Evolutionary conservation across 2,888 invertebrate genomes (phyloP).

Genomic region (Perdita meconis): DNA sequence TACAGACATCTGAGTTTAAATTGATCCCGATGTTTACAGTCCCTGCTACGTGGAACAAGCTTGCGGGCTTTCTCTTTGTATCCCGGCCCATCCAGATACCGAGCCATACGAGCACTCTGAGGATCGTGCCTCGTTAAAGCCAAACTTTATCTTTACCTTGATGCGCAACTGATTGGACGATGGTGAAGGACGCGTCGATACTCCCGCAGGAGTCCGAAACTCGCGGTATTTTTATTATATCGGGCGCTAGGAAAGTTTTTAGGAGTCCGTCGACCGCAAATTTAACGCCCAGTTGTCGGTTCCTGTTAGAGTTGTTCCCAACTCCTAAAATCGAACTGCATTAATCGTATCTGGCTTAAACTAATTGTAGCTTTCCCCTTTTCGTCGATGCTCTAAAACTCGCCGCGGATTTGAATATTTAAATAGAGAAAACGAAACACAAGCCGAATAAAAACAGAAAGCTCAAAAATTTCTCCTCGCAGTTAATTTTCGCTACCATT

Average conservation of each 20-base stretch:
- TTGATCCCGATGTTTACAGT: slow-evolving; percentile 79
- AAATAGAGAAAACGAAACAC: no score
- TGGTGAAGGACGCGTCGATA: neutral
- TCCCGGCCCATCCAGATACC: slow-evolving; percentile 2
- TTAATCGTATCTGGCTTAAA: no score
- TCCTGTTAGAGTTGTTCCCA: no score
- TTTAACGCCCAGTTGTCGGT: no score
- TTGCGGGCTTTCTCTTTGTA: slow-evolving; percentile 47
- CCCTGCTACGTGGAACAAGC: slow-evolving; percentile 48
- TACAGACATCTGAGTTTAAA: slow-evolving; percentile 83
- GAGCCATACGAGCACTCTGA: neutral
- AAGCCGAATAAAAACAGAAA: no score
- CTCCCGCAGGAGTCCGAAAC: neutral
- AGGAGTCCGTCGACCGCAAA: no score
- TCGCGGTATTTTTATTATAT: neutral
- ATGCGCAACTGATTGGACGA: slow-evolving; percentile 15
- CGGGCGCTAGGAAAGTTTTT: neutral
- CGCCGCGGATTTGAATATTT: no score
- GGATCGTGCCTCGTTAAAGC: slow-evolving; percentile 33
- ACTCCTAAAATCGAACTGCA: no score
- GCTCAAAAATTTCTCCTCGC: neutral
- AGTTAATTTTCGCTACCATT: slow-evolving; percentile 3
- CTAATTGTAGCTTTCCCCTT: no score
- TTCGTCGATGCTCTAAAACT: neutral
- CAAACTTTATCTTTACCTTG: slow-evolving; percentile 30